Evolutionary conservation across 2,797 vertebrate species (phyloP), one percentile per base, ranked within the genome.

Genomic region (Serranus cabrilla): DNA sequence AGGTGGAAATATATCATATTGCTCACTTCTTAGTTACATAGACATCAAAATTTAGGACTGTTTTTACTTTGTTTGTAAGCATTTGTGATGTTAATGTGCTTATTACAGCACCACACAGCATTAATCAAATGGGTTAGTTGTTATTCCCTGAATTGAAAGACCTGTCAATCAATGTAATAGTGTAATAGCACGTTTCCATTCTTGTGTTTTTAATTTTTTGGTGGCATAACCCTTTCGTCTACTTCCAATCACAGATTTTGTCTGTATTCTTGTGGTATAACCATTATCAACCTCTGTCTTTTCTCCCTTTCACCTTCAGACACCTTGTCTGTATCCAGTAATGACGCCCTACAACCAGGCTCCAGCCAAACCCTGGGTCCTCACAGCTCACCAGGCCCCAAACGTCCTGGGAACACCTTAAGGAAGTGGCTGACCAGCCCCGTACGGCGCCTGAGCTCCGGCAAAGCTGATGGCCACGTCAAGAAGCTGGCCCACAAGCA

Each of bases 381-480:
- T 7, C 90, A 95, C 66, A 92, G 92, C 76, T 95, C 94, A 0
- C 98, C 97, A 0, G 98, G 98, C 17, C 97, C 97, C 82, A 99
- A 99, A 82, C 96, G 98, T 23, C 97, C 97, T 0, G 98, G 98
- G 21, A 99, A 99, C 90, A 99, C 98, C 1, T 87, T 99, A 45
- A 95, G 97, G 77, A 99, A 99, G 68, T 99, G 98, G 98, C 96
- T 99, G 58, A 99, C 98, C 21, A 99, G 98, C 85, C 98, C 98
- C 0, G 98, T 99, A 60, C 95, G 98, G 61, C 93, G 98, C 7
- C 97, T 99, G 1, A 99, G 98, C 94, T 99, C 97, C 0, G 98
- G 98, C 27, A 99, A 99, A 79, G 98, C 97, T 0, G 98, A 99
- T 0, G 97, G 96, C 25, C 97, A 99, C 0, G 96, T 97, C 39